Percentiles rank a stretch among this genome's conserved stretches.
Conservation (phyloP, 2,888 invertebrate species). For the Muschampia plurimacula region DNA sequence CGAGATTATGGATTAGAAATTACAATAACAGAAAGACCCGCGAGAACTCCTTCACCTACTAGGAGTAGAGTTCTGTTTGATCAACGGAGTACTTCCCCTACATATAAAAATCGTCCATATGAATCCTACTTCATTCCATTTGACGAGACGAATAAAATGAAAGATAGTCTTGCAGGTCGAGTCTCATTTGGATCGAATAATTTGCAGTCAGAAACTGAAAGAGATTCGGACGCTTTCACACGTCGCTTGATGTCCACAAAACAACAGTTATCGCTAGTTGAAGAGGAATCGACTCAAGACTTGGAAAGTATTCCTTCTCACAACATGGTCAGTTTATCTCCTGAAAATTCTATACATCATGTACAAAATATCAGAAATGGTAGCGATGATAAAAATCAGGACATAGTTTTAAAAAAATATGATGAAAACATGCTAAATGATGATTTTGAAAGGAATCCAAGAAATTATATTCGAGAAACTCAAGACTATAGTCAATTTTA, state of each 20-base stretch:
- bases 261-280: slow-evolving; percentile 79
- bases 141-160: slow-evolving; percentile 56
- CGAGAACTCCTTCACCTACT: slow-evolving; percentile 58
- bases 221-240: slow-evolving; percentile 68
- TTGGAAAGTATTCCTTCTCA: slow-evolving; percentile 75
- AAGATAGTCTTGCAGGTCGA: slow-evolving; percentile 55
- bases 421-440: slow-evolving; percentile 7
- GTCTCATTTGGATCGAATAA: slow-evolving; percentile 62
- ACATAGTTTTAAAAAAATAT: slow-evolving; percentile 28
- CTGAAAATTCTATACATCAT: slow-evolving; percentile 60
- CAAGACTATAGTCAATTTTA: slow-evolving; percentile 73
- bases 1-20: slow-evolving; percentile 68
- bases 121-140: slow-evolving; percentile 74
- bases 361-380: slow-evolving; percentile 41
- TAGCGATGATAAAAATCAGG: slow-evolving; percentile 51
- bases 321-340: slow-evolving; percentile 65
- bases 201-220: slow-evolving; percentile 60
- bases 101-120: slow-evolving; percentile 61
- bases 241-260: slow-evolving; percentile 65
- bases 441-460: slow-evolving; percentile 52
- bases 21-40: slow-evolving; percentile 66
- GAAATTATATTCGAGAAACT: slow-evolving; percentile 57
- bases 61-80: slow-evolving; percentile 58
- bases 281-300: slow-evolving; percentile 82
- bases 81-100: slow-evolving; percentile 60